A percentile compares a stretch with the other conserved stretches of the same genome.
Conservation (phyloP, 23 tunicate genomes). For the Halocynthia aurantium region DNA sequence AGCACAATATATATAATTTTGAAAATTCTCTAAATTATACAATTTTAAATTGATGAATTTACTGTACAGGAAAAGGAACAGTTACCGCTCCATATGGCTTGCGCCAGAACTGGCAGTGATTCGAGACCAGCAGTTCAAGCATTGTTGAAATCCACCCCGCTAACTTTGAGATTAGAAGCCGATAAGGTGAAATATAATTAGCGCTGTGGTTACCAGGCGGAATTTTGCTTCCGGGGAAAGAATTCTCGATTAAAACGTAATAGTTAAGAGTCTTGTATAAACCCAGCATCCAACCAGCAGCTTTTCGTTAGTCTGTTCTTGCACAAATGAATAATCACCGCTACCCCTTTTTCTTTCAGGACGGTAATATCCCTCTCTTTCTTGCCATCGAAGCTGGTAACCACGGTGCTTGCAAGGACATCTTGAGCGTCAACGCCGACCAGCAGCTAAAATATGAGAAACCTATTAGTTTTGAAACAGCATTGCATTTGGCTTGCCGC, state of each 20-base stretch:
- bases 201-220: background rate
- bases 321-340: too few species aligned
- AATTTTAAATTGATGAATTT: background rate
- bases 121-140: conserved; percentile 49
- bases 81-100: conserved; percentile 74
- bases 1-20: background rate
- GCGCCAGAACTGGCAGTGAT: conserved; percentile 73
- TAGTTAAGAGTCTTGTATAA: background rate
- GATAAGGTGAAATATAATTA: conserved; percentile 48
- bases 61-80: conserved; percentile 53
- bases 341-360: conserved; percentile 21
- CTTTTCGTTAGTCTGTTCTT: too few species aligned
- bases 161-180: conserved; percentile 30
- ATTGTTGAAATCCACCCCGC: conserved; percentile 42
- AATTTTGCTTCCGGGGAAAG: too few species aligned
- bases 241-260: background rate
- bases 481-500: conserved; percentile 71
- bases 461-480: conserved; percentile 44
- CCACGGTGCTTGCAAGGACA: conserved; percentile 82
- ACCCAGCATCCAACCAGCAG: too few species aligned
- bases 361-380: conserved; percentile 77
- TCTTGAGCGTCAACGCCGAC: conserved; percentile 44
- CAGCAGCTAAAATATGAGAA: conserved; percentile 66
- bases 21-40: background rate
- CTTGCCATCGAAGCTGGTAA: conserved; percentile 69